phyloP scores from a whole-genome alignment of 1,140 invertebrate species.

The Drosophila mojavensis region DNA sequence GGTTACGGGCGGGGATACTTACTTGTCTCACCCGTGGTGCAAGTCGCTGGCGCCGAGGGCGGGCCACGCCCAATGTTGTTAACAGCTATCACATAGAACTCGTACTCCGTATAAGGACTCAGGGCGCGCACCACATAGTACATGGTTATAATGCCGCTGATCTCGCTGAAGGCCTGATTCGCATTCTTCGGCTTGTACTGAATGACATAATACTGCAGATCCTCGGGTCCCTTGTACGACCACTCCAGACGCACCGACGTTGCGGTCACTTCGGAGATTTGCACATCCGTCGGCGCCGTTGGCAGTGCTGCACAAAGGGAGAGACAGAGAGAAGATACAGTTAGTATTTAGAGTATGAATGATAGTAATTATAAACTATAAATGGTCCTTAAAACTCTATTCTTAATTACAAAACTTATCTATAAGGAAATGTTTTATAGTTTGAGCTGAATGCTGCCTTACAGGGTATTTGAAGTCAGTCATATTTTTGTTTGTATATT shows the following conservation, averaged over 20 bases:
- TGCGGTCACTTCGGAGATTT: conserved; percentile 95
- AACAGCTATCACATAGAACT: conserved; percentile 97
- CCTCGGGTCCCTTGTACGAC: conserved; percentile 93
- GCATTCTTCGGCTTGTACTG: conserved; percentile 97
- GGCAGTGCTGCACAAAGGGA: conserved; percentile 87
- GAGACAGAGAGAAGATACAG: neutral
- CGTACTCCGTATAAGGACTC: conserved; percentile 97
- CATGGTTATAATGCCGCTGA: conserved; percentile 95
- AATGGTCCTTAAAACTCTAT: too few relatives aligned
- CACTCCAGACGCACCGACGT: conserved; percentile 95
- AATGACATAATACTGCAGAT: conserved; percentile 96
- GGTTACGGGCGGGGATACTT: conserved; percentile 84
- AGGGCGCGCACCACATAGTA: conserved; percentile 95
- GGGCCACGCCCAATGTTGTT: conserved; percentile 96
- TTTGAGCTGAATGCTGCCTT: too few relatives aligned
- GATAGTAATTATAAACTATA: too few relatives aligned
- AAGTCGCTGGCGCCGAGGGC: conserved; percentile 92
- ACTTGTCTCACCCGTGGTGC: conserved; percentile 98
- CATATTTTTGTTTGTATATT: too few relatives aligned
- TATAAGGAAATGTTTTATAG: too few relatives aligned
- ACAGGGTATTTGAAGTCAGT: too few relatives aligned
- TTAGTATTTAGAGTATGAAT: too few relatives aligned
- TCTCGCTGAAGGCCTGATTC: conserved; percentile 92
- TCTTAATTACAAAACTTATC: too few relatives aligned
- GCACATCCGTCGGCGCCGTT: conserved; percentile 93